Percentiles rank a stretch among this genome's conserved stretches.
These are phyloP conservation scores for Tor tambroides DNA, from an alignment of 2,113 vertebrate species.

Conservation along the genomic window DNA sequence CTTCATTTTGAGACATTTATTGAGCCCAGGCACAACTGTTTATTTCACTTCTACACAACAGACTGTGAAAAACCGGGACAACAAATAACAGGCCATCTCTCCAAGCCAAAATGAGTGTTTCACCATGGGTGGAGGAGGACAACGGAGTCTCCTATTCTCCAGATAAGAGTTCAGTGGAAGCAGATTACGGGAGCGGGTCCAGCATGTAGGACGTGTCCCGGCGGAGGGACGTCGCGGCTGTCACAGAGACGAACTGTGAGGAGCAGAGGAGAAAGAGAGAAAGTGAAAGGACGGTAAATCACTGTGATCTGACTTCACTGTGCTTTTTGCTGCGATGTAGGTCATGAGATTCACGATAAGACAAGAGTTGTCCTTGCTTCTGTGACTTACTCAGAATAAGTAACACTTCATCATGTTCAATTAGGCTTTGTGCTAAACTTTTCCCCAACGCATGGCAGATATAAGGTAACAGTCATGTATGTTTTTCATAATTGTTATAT, in stretches of 20 bases:
- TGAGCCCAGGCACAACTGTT: background rate
- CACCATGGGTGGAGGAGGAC: slow-evolving; percentile 45
- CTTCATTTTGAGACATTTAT: slow-evolving; percentile 13
- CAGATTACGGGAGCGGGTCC: slow-evolving; percentile 16
- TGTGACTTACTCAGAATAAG: background rate
- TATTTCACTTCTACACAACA: slow-evolving; percentile 6
- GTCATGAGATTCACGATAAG: slow-evolving; percentile 3
- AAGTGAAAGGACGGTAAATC: background rate
- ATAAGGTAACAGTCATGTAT: background rate
- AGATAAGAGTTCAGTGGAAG: slow-evolving; percentile 33
- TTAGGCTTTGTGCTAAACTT: background rate
- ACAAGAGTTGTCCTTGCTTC: background rate
- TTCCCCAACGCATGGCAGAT: background rate
- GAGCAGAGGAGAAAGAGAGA: slow-evolving; percentile 3
- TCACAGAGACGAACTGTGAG: background rate
- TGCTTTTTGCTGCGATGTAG: slow-evolving; percentile 27
- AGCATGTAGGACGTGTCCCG: slow-evolving; percentile 27
- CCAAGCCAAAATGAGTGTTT: background rate
- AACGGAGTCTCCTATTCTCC: slow-evolving; percentile 50
- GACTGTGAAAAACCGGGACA: slow-evolving; percentile 43
- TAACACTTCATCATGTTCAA: background rate
- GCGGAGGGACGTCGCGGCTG: background rate
- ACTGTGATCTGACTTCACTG: background rate
- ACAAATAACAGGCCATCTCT: slow-evolving; percentile 30
- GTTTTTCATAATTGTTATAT: background rate